Evolutionary conservation across 1,140 invertebrate genomes (phyloP), one percentile per base, ranked within the genome.

Genomic region (Trinorchestia longiramus): DNA sequence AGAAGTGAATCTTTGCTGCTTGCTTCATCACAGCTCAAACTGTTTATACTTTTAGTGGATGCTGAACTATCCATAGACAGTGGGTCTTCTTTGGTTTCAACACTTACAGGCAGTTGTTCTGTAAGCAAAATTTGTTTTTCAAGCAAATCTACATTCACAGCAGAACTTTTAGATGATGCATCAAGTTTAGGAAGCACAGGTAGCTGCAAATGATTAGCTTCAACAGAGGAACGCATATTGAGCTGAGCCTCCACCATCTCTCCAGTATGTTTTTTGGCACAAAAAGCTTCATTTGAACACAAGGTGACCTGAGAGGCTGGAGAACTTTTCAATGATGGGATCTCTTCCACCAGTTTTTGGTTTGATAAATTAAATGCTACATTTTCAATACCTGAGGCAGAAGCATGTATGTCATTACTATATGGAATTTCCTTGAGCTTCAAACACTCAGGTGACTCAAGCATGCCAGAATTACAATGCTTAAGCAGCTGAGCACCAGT

Each of bases 1-100:
- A 94, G 40, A 43, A 94, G 44, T 17, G 92, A 94, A 94, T 94
- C 92, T 40, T 94, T 94, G 44, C 92, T 94, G 44, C 92, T 94
- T 43, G 92, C 41, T 47, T 94, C 92, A 94, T 94, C 92, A 40
- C 36, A 94, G 44, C 92, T 94, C 92, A 94, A 47, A 45, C 43
- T 90, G 36, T 43, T 90, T 41, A 15, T 8, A 90, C 88, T 90
- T 43, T 90, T 90, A 43, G 41, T 90, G 43, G 43, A 90, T 19
- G 88, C 41, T 19, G 43, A 90, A 90, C 88, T 90, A 43, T 90
- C 88, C 42, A 90, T 42, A 42, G 88, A 90, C 43, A 90, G 43
- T 4, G 88, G 43, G 28, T 90, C 88, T 90, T 90, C 88, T 90
- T 90, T 90, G 88, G 88, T 90, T 41, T 90, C 88, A 41, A 90